Conservation (phyloP, 2,888 invertebrate species). For the Baronia brevicornis region DNA sequence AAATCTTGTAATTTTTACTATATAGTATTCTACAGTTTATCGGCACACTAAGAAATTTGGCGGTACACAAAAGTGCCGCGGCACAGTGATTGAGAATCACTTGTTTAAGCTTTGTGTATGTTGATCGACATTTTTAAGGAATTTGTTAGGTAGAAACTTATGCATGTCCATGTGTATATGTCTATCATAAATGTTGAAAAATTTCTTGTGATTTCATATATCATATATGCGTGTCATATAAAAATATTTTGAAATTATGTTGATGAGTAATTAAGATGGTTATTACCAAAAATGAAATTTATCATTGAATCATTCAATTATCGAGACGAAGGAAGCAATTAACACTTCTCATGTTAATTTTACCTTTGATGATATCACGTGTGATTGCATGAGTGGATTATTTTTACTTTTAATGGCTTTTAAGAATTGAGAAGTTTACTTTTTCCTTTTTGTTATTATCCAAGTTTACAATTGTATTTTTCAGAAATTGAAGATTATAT, state of each 20-base stretch:
- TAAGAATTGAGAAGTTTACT: conserved; percentile 1
- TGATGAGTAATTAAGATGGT: conserved; percentile 14
- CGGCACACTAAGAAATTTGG: too few species aligned
- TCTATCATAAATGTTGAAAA: conserved; percentile 2
- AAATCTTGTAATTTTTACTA: too few species aligned
- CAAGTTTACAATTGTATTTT: not conserved
- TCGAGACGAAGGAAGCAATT: conserved; percentile 13
- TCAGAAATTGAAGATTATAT: not conserved
- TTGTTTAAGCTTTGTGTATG: too few species aligned
- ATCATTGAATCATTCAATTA: conserved; percentile 17
- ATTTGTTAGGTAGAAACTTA: too few species aligned
- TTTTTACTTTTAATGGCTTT: conserved; percentile 10
- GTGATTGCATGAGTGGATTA: conserved; percentile 8
- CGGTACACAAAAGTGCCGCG: too few species aligned
- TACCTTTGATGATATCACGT: conserved; percentile 15
- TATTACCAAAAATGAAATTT: conserved; percentile 10
- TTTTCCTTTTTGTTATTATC: not conserved
- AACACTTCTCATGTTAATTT: conserved; percentile 14
- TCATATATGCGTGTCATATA: too few species aligned
- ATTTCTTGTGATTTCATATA: too few species aligned
- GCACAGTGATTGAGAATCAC: too few species aligned
- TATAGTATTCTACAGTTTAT: too few species aligned
- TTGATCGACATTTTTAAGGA: too few species aligned
- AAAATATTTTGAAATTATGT: conserved; percentile 3
- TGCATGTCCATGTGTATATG: too few species aligned